Percentiles rank a stretch among this genome's conserved stretches.
These are phyloP conservation scores for Fragum fragum DNA, from an alignment of 2,888 invertebrate genomes.

Conservation along the genomic window DNA sequence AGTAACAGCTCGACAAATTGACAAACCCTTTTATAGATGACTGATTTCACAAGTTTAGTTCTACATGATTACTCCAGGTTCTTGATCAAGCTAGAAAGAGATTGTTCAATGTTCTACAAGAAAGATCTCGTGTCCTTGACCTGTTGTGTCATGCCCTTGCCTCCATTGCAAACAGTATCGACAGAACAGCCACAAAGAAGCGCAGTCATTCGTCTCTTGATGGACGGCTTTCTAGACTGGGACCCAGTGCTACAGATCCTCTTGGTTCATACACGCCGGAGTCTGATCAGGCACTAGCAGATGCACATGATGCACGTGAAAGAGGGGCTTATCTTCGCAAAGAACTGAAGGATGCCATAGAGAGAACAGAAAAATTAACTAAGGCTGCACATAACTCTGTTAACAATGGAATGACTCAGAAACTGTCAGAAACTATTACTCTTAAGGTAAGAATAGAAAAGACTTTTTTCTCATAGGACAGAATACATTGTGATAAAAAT, in stretches of 20 bases:
- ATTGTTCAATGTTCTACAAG: constrained; percentile 82
- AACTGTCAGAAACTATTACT: constrained; percentile 84
- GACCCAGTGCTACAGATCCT: constrained; percentile 77
- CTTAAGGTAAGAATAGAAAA: constrained; percentile 85
- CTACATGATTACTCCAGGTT: too few relatives aligned
- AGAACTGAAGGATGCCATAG: constrained; percentile 80
- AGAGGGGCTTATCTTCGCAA: constrained; percentile 79
- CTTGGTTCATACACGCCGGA: constrained; percentile 85
- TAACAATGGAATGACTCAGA: constrained; percentile 85
- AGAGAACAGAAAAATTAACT: constrained; percentile 81
- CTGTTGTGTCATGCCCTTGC: constrained; percentile 84
- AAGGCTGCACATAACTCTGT: constrained; percentile 85
- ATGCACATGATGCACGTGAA: constrained; percentile 80
- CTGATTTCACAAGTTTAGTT: too few relatives aligned
- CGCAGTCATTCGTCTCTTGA: constrained; percentile 66
- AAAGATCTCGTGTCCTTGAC: constrained; percentile 85
- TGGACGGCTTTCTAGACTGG: constrained; percentile 69
- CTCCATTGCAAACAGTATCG: constrained; percentile 67
- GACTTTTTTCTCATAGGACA: too few relatives aligned
- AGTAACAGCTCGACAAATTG: too few relatives aligned
- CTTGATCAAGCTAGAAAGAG: constrained; percentile 83
- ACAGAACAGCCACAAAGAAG: constrained; percentile 42
- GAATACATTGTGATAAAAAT: too few relatives aligned
- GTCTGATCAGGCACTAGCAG: constrained; percentile 82
- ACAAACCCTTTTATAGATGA: too few relatives aligned